phyloP scores from a whole-genome alignment of 2,888 invertebrate genomes.

The Salpingus planirostris region DNA sequence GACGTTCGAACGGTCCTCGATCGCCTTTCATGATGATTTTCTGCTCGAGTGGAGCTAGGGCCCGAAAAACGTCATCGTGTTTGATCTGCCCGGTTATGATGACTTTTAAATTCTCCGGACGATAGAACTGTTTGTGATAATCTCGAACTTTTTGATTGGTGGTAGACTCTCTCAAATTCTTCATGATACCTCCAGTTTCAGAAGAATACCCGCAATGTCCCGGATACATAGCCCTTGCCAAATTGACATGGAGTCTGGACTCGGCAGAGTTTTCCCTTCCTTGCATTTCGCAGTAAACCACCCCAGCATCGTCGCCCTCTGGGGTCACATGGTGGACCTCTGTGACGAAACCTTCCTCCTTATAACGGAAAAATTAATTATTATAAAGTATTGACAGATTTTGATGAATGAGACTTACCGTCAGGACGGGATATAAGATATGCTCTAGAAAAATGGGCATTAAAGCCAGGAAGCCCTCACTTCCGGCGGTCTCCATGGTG shows the following conservation, averaged over 20 bases:
- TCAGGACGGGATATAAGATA: slow-evolving; percentile 74
- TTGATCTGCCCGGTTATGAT: slow-evolving; percentile 76
- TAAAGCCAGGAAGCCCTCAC: slow-evolving; percentile 79
- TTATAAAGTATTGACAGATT: no score
- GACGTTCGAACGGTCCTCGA: slow-evolving; percentile 53
- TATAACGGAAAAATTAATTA: no score
- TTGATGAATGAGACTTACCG: slow-evolving; percentile 41
- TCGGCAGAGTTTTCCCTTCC: slow-evolving; percentile 75
- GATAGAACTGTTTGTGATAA: slow-evolving; percentile 80
- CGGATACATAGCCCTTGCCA: slow-evolving; percentile 68
- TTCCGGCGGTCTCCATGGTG: slow-evolving; percentile 79
- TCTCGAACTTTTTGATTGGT: slow-evolving; percentile 69
- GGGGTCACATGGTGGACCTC: slow-evolving; percentile 90
- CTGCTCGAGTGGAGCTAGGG: slow-evolving; percentile 62
- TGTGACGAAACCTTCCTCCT: slow-evolving; percentile 75
- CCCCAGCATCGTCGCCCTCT: slow-evolving; percentile 83
- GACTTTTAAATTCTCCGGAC: slow-evolving; percentile 78
- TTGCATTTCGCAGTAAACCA: slow-evolving; percentile 96
- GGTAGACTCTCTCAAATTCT: slow-evolving; percentile 74
- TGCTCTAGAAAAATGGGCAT: slow-evolving; percentile 89
- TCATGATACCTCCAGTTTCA: slow-evolving; percentile 77
- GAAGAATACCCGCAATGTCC: slow-evolving; percentile 74
- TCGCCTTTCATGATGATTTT: slow-evolving; percentile 60
- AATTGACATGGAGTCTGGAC: slow-evolving; percentile 54
- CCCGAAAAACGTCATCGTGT: slow-evolving; percentile 64